phyloP scores from a whole-genome alignment of 1,140 invertebrate species.

The Megalopta genalis region DNA sequence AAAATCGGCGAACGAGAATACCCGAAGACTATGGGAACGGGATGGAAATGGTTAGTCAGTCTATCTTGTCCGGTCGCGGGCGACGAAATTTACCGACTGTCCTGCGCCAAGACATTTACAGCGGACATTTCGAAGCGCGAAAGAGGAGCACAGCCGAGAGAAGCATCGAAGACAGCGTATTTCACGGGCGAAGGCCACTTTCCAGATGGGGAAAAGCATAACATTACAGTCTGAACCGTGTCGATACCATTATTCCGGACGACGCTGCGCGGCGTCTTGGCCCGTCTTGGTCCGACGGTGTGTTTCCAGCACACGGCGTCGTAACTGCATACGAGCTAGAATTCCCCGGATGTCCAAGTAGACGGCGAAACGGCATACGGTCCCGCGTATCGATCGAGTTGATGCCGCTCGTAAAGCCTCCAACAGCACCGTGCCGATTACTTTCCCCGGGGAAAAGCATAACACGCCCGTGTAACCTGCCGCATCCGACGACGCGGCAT shows the following conservation, averaged over 20 bases:
- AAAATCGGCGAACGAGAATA: too few relatives aligned
- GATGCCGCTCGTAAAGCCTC: conserved; percentile 45
- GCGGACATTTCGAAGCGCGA: neutral
- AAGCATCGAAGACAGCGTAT: neutral
- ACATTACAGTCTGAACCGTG: neutral
- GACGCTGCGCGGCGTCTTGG: neutral
- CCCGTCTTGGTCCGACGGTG: neutral
- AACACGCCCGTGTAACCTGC: conserved; percentile 12
- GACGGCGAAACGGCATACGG: conserved; percentile 10
- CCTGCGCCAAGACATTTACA: too few relatives aligned
- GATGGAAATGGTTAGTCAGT: too few relatives aligned
- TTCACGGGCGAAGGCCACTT: neutral
- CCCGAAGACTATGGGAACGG: too few relatives aligned
- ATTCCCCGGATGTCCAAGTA: conserved; percentile 15
- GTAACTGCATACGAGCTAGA: conserved; percentile 12
- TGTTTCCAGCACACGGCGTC: neutral
- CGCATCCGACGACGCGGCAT: conserved; percentile 28
- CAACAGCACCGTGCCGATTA: conserved; percentile 14
- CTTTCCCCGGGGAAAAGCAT: conserved; percentile 31
- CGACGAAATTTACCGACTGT: too few relatives aligned
- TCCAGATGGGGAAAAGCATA: neutral
- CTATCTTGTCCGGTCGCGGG: too few relatives aligned
- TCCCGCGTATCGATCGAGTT: conserved; percentile 24
- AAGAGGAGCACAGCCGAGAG: neutral
- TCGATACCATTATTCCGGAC: neutral